These are phyloP conservation scores for Cantharis nigra DNA, from an alignment of 2,888 invertebrate species.

Conservation along the genomic window DNA sequence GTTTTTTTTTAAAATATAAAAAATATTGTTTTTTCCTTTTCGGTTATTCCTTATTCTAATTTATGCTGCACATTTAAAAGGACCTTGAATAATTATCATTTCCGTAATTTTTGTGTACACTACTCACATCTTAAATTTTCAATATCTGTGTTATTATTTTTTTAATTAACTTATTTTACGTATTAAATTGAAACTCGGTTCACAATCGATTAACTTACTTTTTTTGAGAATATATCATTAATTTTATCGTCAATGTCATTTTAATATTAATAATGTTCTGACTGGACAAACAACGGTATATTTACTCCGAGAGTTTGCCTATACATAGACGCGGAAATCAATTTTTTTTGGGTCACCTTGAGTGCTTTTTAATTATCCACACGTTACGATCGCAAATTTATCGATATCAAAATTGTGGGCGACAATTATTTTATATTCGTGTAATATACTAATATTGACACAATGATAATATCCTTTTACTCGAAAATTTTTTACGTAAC, in stretches of 20 bases:
- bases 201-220: not conserved
- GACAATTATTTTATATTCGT: not conserved
- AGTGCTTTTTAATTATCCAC: conserved; percentile 8
- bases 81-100: not conserved
- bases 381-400: not conserved
- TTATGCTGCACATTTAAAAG: not conserved
- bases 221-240: not conserved
- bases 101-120: not conserved
- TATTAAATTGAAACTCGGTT: not conserved
- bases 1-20: not conserved
- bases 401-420: not conserved
- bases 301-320: not conserved
- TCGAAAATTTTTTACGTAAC: not conserved
- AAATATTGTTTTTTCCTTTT: not conserved
- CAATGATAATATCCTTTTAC: not conserved
- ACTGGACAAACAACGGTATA: conserved; percentile 18
- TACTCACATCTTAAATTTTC: not conserved
- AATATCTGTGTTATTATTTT: not conserved
- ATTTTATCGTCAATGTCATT: conserved; percentile 23
- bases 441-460: not conserved
- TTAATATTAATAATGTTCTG: conserved; percentile 29
- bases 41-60: not conserved
- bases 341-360: conserved; percentile 34
- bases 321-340: conserved; percentile 29
- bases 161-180: not conserved